Conservation (phyloP, 2,113 vertebrate species). For the Ceyx melanurus region DNA sequence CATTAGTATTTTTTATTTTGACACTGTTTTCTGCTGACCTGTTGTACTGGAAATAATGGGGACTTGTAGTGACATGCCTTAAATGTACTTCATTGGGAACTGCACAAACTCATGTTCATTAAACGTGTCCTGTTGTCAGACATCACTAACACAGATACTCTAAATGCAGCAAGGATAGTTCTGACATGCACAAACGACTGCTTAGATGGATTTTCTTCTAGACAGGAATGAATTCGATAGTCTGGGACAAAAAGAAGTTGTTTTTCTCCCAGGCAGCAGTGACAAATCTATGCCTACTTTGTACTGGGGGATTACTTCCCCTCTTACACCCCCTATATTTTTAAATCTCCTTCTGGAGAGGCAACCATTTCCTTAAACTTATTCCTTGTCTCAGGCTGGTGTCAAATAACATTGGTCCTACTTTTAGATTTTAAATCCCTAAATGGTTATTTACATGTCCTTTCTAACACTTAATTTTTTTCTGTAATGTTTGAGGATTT, state of each 20-base stretch:
- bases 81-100: fast-evolving
- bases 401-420: background rate
- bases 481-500: background rate
- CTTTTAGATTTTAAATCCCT: background rate
- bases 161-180: background rate
- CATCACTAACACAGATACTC: background rate
- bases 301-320: background rate
- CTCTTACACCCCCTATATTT: background rate
- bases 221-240: background rate
- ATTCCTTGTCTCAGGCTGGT: background rate
- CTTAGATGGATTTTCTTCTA: background rate
- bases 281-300: background rate
- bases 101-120: background rate
- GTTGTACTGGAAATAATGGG: background rate
- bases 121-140: background rate
- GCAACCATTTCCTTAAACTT: background rate
- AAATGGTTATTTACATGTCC: background rate
- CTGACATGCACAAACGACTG: background rate
- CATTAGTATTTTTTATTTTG: conserved; percentile 28
- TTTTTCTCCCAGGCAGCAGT: background rate
- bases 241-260: background rate
- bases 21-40: background rate
- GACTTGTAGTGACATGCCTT: background rate
- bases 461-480: background rate
- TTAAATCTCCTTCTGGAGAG: background rate